A percentile compares a stretch with the other conserved stretches of the same genome.
Conservation (phyloP, 2,797 vertebrate genomes). For the Lepilemur septentrionalis region DNA sequence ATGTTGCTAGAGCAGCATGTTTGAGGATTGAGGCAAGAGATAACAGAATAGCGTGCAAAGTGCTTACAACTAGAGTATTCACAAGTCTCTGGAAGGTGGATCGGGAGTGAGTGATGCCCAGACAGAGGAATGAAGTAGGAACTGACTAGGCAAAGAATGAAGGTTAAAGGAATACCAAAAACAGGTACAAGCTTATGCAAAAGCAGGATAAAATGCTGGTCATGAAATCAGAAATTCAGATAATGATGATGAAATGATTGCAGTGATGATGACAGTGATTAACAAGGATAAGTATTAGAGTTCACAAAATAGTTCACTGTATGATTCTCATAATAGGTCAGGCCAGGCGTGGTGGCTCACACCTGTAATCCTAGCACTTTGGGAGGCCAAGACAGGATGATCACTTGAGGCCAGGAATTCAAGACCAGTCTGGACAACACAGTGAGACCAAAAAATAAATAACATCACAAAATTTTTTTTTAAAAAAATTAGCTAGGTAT, state of each 20-base stretch:
- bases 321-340: neutral
- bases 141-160: neutral
- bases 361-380: no score
- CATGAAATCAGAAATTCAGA: neutral
- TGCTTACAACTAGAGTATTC: neutral
- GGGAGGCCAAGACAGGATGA: no score
- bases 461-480: no score
- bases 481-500: no score
- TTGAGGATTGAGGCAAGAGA: neutral
- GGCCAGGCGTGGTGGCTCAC: no score
- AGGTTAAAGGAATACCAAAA: neutral
- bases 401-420: no score
- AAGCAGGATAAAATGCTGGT: neutral
- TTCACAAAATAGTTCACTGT: neutral
- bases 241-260: neutral
- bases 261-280: neutral
- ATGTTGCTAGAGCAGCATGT: neutral
- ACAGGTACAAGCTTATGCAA: neutral
- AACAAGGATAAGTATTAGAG: neutral
- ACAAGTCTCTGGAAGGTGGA: neutral
- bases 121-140: neutral
- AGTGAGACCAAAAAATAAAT: no score
- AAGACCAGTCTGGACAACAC: no score
- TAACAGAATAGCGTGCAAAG: neutral
- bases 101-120: neutral